Base-by-base conservation (phyloP, 2,113 vertebrate genomes). In the Leptobrachium ailaonicum region DNA sequence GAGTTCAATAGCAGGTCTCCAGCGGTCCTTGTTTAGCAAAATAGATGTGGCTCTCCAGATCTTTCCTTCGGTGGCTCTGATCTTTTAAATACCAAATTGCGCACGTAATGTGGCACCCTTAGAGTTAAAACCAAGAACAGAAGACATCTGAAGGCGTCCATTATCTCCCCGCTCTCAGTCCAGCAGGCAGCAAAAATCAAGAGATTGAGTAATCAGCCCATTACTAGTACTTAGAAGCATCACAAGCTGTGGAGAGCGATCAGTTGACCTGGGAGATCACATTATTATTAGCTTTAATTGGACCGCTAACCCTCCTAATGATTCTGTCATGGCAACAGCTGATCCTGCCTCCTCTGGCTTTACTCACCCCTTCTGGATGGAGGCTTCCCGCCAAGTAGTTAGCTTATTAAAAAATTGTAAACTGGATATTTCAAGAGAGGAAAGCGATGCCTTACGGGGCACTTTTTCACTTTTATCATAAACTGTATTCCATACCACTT, bases 231-330 rank as follows among this genome's bases (percentile, higher is more conserved):
- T 74, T 68, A 11, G 11, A 74, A 68, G 74, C 78, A 80, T 73
- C 71, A 74, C 71, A 74, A 68, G 78, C 78, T 74, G 78, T 6
- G 50, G 68, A 74, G 64, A 80, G 63, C 58, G 63, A 74, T 80
- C 71, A 68, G 71, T 80, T 80, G 53, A 80, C 78, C 76, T 68
- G 78, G 64, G 78, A 80, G 78, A 74, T 71, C n/a, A 45, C 63
- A 68, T 74, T 74, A 74, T 80, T 80, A 80, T 68, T 74, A 69
- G 78, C 78, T 60, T n/a, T 80, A 80, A 80, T 80, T 80, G 78
- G 78, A 47, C 78, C 60, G 71, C 64, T 58, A 69, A 44, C 53
- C 63, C 68, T 80, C 42, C 62, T 73, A 67, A 73, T 45, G 41
- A 80, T 80, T 68, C 78, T 60, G 78, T 68, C 78, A 80, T 60